Conservation (phyloP, 2,888 invertebrate species). For the Agrotis clavis region DNA sequence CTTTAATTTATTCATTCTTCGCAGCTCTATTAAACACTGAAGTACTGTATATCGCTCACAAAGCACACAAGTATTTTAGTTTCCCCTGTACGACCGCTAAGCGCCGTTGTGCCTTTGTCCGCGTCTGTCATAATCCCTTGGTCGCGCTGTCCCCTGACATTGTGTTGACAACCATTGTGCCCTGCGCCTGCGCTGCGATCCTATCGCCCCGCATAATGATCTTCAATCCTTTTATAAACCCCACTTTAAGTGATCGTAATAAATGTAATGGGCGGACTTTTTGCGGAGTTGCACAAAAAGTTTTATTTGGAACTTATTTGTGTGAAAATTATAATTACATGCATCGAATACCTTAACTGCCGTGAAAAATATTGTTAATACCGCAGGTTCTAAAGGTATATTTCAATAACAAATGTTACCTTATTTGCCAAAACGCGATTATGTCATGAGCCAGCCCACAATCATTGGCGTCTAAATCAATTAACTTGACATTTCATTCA, state of each 20-base stretch:
- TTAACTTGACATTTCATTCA: slow-evolving; percentile 73
- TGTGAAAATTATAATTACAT: not conserved
- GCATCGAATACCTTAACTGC: not conserved
- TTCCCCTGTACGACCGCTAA: slow-evolving; percentile 71
- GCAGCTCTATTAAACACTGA: slow-evolving; percentile 26
- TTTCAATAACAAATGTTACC: slow-evolving; percentile 39
- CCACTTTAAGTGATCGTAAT: slow-evolving; percentile 55
- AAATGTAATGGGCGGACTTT: slow-evolving; percentile 45
- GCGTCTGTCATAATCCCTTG: slow-evolving; percentile 74
- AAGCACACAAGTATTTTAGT: slow-evolving; percentile 28
- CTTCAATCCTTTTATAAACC: slow-evolving; percentile 66
- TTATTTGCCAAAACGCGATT: slow-evolving; percentile 54
- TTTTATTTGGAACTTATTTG: not conserved
- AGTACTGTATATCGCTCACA: slow-evolving; percentile 42
- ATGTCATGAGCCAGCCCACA: slow-evolving; percentile 47
- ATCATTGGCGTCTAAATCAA: slow-evolving; percentile 59
- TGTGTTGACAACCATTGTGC: slow-evolving; percentile 86
- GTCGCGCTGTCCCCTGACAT: slow-evolving; percentile 58
- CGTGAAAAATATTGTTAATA: not conserved
- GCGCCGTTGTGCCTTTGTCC: slow-evolving; percentile 78
- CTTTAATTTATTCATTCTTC: slow-evolving; percentile 25
- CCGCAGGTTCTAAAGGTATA: not conserved
- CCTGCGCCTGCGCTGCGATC: slow-evolving; percentile 69
- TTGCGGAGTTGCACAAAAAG: slow-evolving; percentile 38
- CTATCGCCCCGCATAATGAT: slow-evolving; percentile 68